Evolutionary conservation across 2,113 vertebrate species (phyloP).

Genomic region (Amblyornis subalaris): DNA sequence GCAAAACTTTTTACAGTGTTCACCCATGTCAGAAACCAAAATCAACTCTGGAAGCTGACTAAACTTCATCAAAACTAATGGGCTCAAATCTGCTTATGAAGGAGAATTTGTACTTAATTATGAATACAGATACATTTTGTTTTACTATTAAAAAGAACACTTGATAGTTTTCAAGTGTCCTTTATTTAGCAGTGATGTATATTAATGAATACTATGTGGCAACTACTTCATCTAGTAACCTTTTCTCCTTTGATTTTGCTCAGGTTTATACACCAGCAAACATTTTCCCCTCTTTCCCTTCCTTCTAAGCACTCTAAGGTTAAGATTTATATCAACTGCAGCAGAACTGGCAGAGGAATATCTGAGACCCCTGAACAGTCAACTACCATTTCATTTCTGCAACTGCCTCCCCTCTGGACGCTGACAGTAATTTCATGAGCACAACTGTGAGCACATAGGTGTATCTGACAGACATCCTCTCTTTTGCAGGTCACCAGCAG

Average conservation of each 20-base stretch:
- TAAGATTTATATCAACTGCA: neutral
- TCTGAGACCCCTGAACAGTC: neutral
- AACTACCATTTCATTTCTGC: neutral
- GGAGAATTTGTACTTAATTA: neutral
- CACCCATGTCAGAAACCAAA: neutral
- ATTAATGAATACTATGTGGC: neutral
- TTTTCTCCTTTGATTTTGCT: neutral
- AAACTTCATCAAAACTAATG: neutral
- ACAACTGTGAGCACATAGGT: rapidly evolving
- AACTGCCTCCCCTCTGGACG: neutral
- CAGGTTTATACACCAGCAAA: neutral
- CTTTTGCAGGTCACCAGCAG: neutral
- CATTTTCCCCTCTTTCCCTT: neutral
- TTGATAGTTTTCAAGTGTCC: neutral
- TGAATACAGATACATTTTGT: neutral
- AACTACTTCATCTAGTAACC: neutral
- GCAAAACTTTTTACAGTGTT: neutral
- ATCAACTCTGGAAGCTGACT: neutral
- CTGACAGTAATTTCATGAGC: neutral
- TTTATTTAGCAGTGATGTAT: neutral
- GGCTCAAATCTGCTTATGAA: neutral
- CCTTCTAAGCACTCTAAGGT: neutral
- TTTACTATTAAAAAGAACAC: neutral
- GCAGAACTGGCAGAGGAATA: neutral
- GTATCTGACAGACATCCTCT: neutral